Percentiles rank a stretch among this genome's conserved stretches.
phyloP scores from a whole-genome alignment of 2,888 invertebrate species.

The Deroplatys truncata region DNA sequence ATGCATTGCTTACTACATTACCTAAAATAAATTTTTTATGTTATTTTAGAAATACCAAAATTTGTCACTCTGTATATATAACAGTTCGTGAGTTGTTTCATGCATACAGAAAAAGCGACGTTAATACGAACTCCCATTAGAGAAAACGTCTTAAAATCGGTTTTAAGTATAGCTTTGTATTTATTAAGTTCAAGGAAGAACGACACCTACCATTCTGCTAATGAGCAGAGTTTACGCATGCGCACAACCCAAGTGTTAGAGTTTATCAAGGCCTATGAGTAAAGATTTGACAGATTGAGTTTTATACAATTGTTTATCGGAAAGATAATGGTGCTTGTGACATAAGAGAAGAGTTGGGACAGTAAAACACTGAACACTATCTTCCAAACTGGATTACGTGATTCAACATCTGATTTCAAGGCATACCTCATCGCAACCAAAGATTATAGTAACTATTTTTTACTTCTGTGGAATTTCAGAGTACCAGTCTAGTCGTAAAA shows the following conservation, averaged over 20 bases:
- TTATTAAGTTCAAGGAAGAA: too few relatives aligned
- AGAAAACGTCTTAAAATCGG: too few relatives aligned
- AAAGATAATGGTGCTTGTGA: background rate
- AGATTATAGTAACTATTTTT: background rate
- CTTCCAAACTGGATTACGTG: background rate
- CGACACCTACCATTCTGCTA: too few relatives aligned
- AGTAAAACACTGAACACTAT: background rate
- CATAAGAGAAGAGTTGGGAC: background rate
- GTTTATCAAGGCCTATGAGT: background rate
- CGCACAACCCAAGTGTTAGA: background rate
- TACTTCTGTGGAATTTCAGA: background rate
- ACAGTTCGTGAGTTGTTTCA: too few relatives aligned
- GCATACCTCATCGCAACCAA: background rate
- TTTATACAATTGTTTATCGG: background rate
- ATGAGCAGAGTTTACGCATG: background rate
- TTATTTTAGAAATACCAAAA: too few relatives aligned
- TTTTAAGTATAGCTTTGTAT: too few relatives aligned
- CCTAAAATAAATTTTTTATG: too few relatives aligned
- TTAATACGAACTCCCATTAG: too few relatives aligned
- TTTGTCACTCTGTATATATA: too few relatives aligned
- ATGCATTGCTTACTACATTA: too few relatives aligned
- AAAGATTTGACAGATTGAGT: background rate
- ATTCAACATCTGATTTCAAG: background rate
- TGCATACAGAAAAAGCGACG: too few relatives aligned
- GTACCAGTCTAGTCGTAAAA: background rate